Base-by-base conservation (phyloP, 2,113 vertebrate genomes). In the Theristicus caerulescens region DNA sequence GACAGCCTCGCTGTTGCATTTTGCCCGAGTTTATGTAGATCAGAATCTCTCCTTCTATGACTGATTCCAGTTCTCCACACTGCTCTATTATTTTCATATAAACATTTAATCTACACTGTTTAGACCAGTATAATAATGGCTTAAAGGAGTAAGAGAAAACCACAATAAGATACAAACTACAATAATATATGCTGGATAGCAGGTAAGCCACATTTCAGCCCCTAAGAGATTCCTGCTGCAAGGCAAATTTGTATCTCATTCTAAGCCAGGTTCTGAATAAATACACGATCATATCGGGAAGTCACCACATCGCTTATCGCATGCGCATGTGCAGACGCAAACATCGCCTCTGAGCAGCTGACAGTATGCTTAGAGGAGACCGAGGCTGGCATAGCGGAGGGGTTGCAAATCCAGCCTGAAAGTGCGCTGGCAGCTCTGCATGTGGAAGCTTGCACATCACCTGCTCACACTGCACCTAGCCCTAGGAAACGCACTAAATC, bases 241-340 rank as follows among this genome's bases (percentile, higher is more conserved):
- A 72, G 52, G 58, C 55, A 82, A 86, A 79, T 49, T 36, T 58
- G 44, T 46, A 31, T 24, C 57, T 95, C 52, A 10, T 89, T 85
- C 91, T 85, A 71, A 88, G n/a, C 7, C 77, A 81, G 61, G 34
- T 82, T 92, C 69, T 94, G 80, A 89, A 93, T 91, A 93, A 93
- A 84, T 82, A 71, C 7, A 10, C 16, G 32, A 78, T 69, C 16
- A 1, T 65, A 40, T 88, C 57, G 73, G 82, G 77, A 92, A 73
- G 65, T 29, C 71, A 83, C 46, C 47, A 29, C 44, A 19, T 14
- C 3, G 0, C 42, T 74, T 32, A 77, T 72, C 70, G 16, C 11
- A 26, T 15, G 20, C 6, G 1, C 59, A 9, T 4, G 47, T 70
- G 19, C 42, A 38, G 80, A 49, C 3, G 9, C 46, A 58, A 82